These are phyloP conservation scores for Apodemia duryi DNA, from an alignment of 2,888 invertebrate species.

Conservation along the genomic window DNA sequence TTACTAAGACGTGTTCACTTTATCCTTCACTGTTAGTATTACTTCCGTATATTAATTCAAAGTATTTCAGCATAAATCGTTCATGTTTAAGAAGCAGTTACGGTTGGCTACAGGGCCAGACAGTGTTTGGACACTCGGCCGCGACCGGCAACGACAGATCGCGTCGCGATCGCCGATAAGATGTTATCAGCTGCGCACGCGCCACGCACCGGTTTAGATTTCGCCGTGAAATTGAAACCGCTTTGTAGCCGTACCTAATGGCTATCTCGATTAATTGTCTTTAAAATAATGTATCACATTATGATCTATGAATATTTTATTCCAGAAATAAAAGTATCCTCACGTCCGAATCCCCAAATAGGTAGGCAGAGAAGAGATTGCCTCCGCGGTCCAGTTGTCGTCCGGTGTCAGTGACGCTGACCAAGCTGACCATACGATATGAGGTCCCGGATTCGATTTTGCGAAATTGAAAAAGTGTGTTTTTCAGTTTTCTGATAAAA, in stretches of 20 bases:
- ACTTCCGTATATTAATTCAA: no score
- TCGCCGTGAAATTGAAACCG: constrained; percentile 56
- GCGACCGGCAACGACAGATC: constrained; percentile 54
- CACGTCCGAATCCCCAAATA: no score
- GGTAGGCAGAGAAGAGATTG: no score
- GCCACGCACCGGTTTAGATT: constrained; percentile 49
- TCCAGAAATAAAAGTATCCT: no score
- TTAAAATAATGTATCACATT: constrained; percentile 23
- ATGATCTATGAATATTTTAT: background rate
- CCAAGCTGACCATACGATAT: no score
- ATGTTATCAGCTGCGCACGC: constrained; percentile 61
- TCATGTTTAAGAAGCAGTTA: background rate
- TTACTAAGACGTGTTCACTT: no score
- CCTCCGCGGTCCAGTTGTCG: no score
- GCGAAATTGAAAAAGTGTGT: no score
- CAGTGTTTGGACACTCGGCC: constrained; percentile 62
- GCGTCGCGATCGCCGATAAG: constrained; percentile 57
- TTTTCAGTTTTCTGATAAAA: no score
- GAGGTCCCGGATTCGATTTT: no score
- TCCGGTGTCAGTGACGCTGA: no score
- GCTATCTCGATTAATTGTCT: constrained; percentile 49
- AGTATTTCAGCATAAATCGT: background rate
- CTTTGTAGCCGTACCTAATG: constrained; percentile 51
- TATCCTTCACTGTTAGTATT: no score
- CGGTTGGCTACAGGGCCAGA: constrained; percentile 30